Conservation (phyloP, 2,797 vertebrate genomes). For the Centroberyx gerrardi region DNA sequence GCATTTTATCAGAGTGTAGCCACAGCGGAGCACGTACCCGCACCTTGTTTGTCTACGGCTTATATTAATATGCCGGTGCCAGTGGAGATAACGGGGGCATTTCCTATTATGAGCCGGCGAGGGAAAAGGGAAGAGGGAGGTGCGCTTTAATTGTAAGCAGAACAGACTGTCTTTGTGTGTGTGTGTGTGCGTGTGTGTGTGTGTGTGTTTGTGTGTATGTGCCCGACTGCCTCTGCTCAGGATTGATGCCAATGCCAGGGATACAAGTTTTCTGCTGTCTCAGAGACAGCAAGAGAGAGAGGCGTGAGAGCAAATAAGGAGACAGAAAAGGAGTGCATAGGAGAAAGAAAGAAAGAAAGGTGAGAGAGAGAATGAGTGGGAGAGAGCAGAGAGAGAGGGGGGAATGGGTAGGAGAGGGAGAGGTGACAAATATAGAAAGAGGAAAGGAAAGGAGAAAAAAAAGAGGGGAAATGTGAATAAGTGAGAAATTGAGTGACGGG, state of each 20-base stretch:
- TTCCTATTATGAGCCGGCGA: constrained; percentile 80
- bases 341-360: constrained; percentile 1
- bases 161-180: constrained; percentile 44
- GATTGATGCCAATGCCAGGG: constrained; percentile 11
- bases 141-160: constrained; percentile 61
- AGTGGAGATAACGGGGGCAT: constrained; percentile 80
- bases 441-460: constrained; percentile 66
- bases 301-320: neutral
- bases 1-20: constrained; percentile 43
- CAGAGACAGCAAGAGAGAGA: neutral
- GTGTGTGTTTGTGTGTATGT: neutral
- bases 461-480: constrained; percentile 18
- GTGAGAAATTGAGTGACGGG: constrained; percentile 13
- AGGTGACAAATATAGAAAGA: constrained; percentile 52
- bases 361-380: constrained; percentile 5
- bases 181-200: constrained; percentile 16
- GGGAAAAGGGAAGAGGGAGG: constrained; percentile 81
- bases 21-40: constrained; percentile 46
- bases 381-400: neutral
- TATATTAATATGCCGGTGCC: constrained; percentile 79
- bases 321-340: neutral
- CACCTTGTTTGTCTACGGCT: constrained; percentile 75
- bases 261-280: constrained; percentile 22
- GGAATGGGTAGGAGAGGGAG: neutral
- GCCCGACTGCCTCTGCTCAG: constrained; percentile 12